These are phyloP conservation scores for Microplitis deprimator DNA, from an alignment of 2,888 invertebrate species.

Conservation along the genomic window DNA sequence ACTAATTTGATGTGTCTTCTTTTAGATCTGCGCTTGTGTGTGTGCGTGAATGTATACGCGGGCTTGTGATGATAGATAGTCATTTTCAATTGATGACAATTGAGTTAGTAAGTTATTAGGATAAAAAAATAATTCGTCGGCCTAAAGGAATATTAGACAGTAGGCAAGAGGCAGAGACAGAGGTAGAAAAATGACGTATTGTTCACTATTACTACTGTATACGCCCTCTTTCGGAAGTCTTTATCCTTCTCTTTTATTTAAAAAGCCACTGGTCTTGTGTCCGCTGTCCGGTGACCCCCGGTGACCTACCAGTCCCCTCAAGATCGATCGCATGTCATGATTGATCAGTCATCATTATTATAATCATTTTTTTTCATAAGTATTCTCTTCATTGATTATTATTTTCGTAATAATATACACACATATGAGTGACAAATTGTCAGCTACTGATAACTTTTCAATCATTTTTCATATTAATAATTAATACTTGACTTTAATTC, in stretches of 20 bases:
- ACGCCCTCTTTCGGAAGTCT: constrained; percentile 47
- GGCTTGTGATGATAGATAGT: neutral
- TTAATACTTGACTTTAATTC: neutral
- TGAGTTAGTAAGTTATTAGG: neutral
- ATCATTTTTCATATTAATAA: neutral
- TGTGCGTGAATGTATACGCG: neutral
- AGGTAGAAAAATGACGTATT: constrained; percentile 43
- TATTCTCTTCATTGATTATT: neutral
- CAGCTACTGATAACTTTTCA: neutral
- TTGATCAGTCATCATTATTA: constrained; percentile 62
- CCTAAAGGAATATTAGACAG: constrained; percentile 8
- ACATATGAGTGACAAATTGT: neutral
- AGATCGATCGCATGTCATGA: constrained; percentile 51
- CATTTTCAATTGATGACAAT: neutral
- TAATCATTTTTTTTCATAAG: constrained; percentile 34
- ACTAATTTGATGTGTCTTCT: constrained; percentile 14
- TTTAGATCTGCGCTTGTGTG: neutral
- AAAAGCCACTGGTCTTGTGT: constrained; percentile 31
- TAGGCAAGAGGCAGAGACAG: constrained; percentile 23
- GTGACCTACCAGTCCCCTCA: constrained; percentile 25
- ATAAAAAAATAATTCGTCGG: constrained; percentile 3
- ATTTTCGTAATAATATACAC: neutral
- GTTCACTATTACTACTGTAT: constrained; percentile 29
- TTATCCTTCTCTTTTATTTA: constrained; percentile 31
- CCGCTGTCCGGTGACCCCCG: constrained; percentile 28